Base-by-base conservation (phyloP, 2,888 invertebrate genomes). In the Agrenia bidenticulata region DNA sequence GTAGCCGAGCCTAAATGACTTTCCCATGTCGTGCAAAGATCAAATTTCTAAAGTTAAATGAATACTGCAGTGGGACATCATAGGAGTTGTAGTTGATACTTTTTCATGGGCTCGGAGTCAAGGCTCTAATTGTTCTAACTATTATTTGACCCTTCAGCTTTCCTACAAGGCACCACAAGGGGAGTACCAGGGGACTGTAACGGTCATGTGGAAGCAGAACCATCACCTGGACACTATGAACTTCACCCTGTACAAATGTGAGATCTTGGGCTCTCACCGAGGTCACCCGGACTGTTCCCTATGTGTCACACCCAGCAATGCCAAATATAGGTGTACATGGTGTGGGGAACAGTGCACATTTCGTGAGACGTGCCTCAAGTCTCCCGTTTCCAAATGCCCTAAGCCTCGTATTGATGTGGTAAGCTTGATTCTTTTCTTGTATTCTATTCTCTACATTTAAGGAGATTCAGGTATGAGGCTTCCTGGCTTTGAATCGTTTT, bases 261-360 rank as follows among this genome's bases (percentile, higher is more conserved):
- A 92, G 81, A 90, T 94, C 68, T 83, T 98, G 73, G 97, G 96
- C 26, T 94, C 94, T 11, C 94, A 94, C 80, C 86, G 93, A 60
- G 92, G 93, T 78, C 92, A 93, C 79, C 90, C 93, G 13, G 99
- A 99, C 80, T 99, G 98, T 81, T 96, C 96, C 60, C 84, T 96
- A 50, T 99, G 99, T 80, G 90, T 95, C 66, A 95, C 95, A 1
- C 86, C 96, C 64, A 81, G 81, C 58, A 90, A 92, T 80, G 85
- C 89, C 19, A 88, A 91, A 77, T 95, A 95, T 79, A 89, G 92
- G 77, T 99, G 99, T 79, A 89, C 91, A 54, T 99, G 97, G 98
- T 98, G 98, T 82, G 89, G 89, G 5, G 90, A 89, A 78, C 87
- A 89, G 23, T 94, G 94, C 80, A 88, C 89, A 27, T 92, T 90